phyloP scores from a whole-genome alignment of 2,113 vertebrate genomes.

The Panthera leo region DNA sequence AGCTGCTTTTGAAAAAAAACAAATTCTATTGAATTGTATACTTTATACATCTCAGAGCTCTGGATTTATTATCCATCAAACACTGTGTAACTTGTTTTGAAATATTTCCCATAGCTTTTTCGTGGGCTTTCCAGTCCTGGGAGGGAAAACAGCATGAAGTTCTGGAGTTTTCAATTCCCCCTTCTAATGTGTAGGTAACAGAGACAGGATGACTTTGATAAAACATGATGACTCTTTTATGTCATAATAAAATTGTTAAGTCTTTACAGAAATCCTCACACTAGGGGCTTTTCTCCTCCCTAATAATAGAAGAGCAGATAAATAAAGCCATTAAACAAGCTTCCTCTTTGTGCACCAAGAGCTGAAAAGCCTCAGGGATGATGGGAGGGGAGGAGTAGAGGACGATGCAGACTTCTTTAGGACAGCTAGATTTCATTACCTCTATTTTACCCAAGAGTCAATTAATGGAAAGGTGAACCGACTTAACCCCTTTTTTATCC shows the following conservation, averaged over 20 bases:
- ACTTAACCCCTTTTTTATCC: background rate
- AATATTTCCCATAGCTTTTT: conserved; percentile 64
- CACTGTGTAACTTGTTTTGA: conserved; percentile 45
- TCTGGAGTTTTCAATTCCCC: conserved; percentile 30
- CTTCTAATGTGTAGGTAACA: background rate
- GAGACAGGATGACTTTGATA: conserved; percentile 31
- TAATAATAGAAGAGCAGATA: conserved; percentile 17
- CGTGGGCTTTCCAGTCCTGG: conserved; percentile 30
- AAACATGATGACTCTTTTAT: conserved; percentile 29
- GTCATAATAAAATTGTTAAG: conserved; percentile 54
- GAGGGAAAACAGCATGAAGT: conserved; percentile 23
- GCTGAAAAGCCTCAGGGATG: background rate
- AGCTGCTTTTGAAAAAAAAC: conserved; percentile 65
- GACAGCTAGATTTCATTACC: background rate
- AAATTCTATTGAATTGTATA: conserved; percentile 70
- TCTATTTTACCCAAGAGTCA: background rate
- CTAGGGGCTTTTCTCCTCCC: background rate
- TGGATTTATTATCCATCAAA: conserved; percentile 71
- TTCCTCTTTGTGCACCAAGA: background rate
- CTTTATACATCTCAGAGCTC: conserved; percentile 60
- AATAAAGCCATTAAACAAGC: background rate
- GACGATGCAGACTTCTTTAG: background rate
- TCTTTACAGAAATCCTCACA: conserved; percentile 57
- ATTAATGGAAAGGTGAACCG: background rate
- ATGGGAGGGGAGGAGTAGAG: too few species aligned